These are phyloP conservation scores for Ramazzottius varieornatus DNA, from an alignment of 2,888 invertebrate genomes.

Conservation along the genomic window DNA sequence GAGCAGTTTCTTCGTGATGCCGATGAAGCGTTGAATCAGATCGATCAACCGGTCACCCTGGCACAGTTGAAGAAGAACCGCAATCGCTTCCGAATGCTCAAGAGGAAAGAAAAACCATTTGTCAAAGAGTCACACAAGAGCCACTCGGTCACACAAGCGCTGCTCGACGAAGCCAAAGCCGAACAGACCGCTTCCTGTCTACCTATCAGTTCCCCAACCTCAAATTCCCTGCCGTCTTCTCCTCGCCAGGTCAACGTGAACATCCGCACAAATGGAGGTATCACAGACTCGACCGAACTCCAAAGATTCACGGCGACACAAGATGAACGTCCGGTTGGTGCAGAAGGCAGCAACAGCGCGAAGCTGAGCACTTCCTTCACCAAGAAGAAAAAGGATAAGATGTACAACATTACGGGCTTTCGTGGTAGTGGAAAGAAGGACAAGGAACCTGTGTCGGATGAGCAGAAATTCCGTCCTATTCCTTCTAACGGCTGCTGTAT, in stretches of 20 bases:
- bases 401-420: background rate
- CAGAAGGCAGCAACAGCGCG: background rate
- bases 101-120: background rate
- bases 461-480: background rate
- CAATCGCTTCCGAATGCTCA: background rate
- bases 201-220: too few species aligned
- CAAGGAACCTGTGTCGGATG: background rate
- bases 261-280: background rate
- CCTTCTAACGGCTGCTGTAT: background rate
- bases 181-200: background rate
- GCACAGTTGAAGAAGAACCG: background rate
- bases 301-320: background rate
- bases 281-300: background rate
- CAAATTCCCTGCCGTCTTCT: too few species aligned
- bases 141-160: background rate
- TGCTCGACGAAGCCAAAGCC: background rate
- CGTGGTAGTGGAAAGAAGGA: background rate
- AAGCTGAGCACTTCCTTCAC: background rate
- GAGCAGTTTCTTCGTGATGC: background rate
- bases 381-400: background rate
- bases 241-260: background rate
- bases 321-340: background rate
- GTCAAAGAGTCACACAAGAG: background rate
- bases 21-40: background rate
- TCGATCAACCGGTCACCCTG: constrained; percentile 1